These are phyloP conservation scores for Bombus turneri DNA, from an alignment of 1,140 invertebrate genomes.

Conservation along the genomic window DNA sequence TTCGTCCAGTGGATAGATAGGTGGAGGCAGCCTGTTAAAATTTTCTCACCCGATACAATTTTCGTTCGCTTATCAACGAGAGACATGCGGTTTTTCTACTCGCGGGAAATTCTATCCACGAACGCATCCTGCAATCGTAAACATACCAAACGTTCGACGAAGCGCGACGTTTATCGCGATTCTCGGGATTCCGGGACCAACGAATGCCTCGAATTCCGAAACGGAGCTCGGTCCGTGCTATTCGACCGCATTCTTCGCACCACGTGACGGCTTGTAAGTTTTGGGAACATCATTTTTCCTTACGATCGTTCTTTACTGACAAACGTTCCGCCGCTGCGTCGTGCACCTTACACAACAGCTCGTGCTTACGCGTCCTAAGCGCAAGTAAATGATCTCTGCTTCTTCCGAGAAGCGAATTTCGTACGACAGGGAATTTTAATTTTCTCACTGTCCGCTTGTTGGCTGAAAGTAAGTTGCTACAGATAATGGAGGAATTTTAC, in stretches of 20 bases:
- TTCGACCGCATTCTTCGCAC: conserved; percentile 40
- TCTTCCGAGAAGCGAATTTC: background rate
- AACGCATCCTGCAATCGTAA: conserved; percentile 28
- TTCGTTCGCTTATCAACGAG: conserved; percentile 19
- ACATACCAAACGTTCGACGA: conserved; percentile 34
- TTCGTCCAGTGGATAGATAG: background rate
- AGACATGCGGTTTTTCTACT: conserved; percentile 10
- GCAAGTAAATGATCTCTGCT: background rate
- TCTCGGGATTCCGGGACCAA: conserved; percentile 22
- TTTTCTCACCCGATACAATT: conserved; percentile 19
- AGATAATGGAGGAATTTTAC: background rate
- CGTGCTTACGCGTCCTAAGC: background rate
- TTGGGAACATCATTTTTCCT: conserved; percentile 30
- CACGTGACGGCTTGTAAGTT: conserved; percentile 10
- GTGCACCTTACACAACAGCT: no score
- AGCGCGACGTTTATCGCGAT: conserved; percentile 20
- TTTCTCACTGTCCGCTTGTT: background rate
- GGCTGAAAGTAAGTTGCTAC: background rate
- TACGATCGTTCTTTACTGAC: background rate
- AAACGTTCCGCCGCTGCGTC: background rate
- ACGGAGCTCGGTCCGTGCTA: background rate
- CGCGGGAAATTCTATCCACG: conserved; percentile 5
- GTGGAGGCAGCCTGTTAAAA: background rate
- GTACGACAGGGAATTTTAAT: no score
- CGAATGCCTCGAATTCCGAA: conserved; percentile 43